Evolutionary conservation across 1,140 invertebrate genomes (phyloP), one percentile per base, ranked within the genome.

Genomic region (Anoplolepis gracilipes): DNA sequence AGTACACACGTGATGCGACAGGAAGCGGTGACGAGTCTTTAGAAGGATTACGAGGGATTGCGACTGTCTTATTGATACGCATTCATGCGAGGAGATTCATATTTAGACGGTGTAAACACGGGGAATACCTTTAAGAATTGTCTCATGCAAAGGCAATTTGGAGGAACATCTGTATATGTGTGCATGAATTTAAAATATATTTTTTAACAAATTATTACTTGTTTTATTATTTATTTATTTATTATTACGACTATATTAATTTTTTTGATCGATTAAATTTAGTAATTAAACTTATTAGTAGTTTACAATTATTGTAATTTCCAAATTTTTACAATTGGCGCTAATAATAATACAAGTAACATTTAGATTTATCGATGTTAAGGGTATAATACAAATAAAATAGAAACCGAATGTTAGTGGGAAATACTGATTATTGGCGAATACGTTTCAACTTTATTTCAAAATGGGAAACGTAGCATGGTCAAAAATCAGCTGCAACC

Each of bases 401-500:
- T 36, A 16, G 11, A 72, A 46, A n/a, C 19, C 3, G 33, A 0
- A 30, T 49, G 30, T 39, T 30, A 49, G 75, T 46, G 8, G 16
- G 39, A 49, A 28, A 11, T 46, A 53, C 19, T 39, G 36, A 57
- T 69, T 30, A 77, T 62, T 49, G 53, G 10, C 30, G 11, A 55
- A n/a, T 36, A 2, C 49, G 59, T 78, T 78, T 46, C 13, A 77
- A 61, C 30, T 28, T 77, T 13, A 53, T 6, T 16, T 1, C 0
- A 28, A 36, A 16, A 46, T 75, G 55, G 55, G 57, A 75, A 87
- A 73, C 61, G 69, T 10, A 13, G 25, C 6, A 30, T 46, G 8
- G 57, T 73, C 76, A 25, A 8, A 76, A 73, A 79, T 87, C 86
- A 90, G 86, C 84, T 87, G 88, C 87, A 55, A 84, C 81, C 73